Evolutionary conservation across 2,113 vertebrate genomes (phyloP).

Genomic region (Acanthisitta chloris): DNA sequence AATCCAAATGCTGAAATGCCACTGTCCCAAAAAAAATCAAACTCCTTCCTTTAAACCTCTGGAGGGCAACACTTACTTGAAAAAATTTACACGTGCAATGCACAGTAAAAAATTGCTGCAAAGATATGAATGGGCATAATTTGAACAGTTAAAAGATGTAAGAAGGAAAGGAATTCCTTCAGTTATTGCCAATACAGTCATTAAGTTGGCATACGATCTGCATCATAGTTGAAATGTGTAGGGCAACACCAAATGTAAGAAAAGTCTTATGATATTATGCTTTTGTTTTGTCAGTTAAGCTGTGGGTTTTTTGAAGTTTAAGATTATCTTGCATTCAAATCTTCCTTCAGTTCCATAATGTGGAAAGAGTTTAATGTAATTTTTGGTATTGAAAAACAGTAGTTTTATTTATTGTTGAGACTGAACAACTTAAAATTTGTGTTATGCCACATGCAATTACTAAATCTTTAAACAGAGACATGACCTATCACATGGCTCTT

Average conservation of each 20-base stretch:
- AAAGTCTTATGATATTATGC: accelerated
- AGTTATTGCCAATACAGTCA: neutral
- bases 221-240: neutral
- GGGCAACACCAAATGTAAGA: neutral
- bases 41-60: neutral
- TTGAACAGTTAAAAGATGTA: neutral
- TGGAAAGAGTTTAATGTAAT: neutral
- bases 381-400: neutral
- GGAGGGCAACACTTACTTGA: neutral
- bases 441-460: neutral
- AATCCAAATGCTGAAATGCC: neutral
- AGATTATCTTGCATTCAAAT: neutral
- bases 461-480: neutral
- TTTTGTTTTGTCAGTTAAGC: neutral
- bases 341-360: neutral
- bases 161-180: neutral
- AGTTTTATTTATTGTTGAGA: neutral
- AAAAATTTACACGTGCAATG: neutral
- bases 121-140: neutral
- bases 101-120: neutral
- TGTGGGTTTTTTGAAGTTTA: neutral
- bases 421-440: neutral
- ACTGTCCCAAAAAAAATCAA: neutral
- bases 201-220: neutral
- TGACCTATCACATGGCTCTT: neutral